These are phyloP conservation scores for Pipa parva DNA, from an alignment of 2,113 vertebrate genomes.

Conservation along the genomic window DNA sequence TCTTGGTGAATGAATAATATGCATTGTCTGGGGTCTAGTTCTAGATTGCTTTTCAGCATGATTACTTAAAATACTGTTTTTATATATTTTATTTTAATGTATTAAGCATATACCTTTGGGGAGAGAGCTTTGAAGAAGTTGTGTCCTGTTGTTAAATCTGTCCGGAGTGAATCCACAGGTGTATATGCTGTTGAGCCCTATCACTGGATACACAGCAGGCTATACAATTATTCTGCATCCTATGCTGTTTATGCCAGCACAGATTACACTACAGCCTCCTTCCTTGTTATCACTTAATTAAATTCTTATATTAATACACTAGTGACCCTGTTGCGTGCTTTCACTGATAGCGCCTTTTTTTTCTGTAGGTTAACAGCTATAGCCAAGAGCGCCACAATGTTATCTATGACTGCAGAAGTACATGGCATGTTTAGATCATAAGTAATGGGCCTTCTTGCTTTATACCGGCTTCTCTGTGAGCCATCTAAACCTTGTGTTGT, in stretches of 20 bases:
- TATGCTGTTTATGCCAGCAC: constrained; percentile 22
- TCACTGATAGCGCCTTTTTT: constrained; percentile 14
- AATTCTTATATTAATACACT: constrained; percentile 37
- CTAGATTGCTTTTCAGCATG: not conserved
- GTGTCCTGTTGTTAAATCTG: not conserved
- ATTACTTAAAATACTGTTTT: constrained; percentile 11
- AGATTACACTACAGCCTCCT: constrained; percentile 20
- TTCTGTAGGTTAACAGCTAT: constrained; percentile 19
- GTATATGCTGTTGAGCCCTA: constrained; percentile 9
- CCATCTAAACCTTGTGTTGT: not conserved
- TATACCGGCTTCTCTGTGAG: not conserved
- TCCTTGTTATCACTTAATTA: constrained; percentile 40
- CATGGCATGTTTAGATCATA: constrained; percentile 18
- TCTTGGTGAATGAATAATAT: constrained; percentile 1
- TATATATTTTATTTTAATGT: not conserved
- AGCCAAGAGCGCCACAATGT: constrained; percentile 24
- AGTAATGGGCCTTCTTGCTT: constrained; percentile 13
- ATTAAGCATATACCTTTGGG: not conserved
- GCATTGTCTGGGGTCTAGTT: not conserved
- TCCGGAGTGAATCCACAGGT: constrained; percentile 29
- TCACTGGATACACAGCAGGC: constrained; percentile 6
- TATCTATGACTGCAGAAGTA: constrained; percentile 35
- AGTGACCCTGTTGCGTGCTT: constrained; percentile 24
- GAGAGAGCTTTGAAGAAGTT: constrained; percentile 1
- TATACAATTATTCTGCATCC: constrained; percentile 11